These are phyloP conservation scores for Drosophila trapezifrons DNA, from an alignment of 1,140 invertebrate species.

Conservation along the genomic window DNA sequence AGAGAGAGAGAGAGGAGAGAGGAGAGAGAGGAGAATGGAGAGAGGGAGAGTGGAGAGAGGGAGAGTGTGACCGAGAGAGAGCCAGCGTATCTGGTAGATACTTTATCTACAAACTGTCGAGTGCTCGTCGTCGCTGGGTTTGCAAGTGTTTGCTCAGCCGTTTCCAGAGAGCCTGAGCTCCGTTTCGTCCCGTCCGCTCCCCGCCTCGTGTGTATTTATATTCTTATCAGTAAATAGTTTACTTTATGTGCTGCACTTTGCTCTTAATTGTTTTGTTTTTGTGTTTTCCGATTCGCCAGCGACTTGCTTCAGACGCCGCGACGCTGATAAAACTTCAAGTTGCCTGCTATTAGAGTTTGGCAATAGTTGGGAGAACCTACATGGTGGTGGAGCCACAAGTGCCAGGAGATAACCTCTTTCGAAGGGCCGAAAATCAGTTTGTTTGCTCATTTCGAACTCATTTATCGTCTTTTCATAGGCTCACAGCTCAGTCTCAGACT, in stretches of 20 bases:
- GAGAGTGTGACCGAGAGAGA: slow-evolving; percentile 11
- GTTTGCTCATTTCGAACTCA: slow-evolving; percentile 62
- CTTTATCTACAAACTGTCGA: slow-evolving; percentile 68
- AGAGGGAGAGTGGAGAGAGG: neutral
- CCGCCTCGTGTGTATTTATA: slow-evolving; percentile 23
- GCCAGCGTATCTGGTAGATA: slow-evolving; percentile 61
- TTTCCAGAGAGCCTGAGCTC: slow-evolving; percentile 29
- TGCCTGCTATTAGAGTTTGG: neutral
- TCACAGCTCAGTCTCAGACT: slow-evolving; percentile 22
- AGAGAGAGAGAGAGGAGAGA: slow-evolving; percentile 5
- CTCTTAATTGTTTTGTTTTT: slow-evolving; percentile 58
- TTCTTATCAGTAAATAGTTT: slow-evolving; percentile 81
- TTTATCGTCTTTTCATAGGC: slow-evolving; percentile 60
- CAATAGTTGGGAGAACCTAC: slow-evolving; percentile 1
- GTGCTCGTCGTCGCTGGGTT: slow-evolving; percentile 50
- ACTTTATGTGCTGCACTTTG: slow-evolving; percentile 60
- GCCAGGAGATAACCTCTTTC: slow-evolving; percentile 28
- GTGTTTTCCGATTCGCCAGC: slow-evolving; percentile 19
- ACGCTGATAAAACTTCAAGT: slow-evolving; percentile 47
- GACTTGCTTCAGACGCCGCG: slow-evolving; percentile 33
- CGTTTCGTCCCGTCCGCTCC: neutral
- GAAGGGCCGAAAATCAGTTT: slow-evolving; percentile 21
- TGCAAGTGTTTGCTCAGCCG: slow-evolving; percentile 79
- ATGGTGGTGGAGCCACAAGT: slow-evolving; percentile 45
- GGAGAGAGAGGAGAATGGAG: neutral